Percentiles rank a stretch among this genome's conserved stretches.
Evolutionary conservation across 64 coral and sea anemone genomes (phyloP).

Genomic region (Porites australiensis): DNA sequence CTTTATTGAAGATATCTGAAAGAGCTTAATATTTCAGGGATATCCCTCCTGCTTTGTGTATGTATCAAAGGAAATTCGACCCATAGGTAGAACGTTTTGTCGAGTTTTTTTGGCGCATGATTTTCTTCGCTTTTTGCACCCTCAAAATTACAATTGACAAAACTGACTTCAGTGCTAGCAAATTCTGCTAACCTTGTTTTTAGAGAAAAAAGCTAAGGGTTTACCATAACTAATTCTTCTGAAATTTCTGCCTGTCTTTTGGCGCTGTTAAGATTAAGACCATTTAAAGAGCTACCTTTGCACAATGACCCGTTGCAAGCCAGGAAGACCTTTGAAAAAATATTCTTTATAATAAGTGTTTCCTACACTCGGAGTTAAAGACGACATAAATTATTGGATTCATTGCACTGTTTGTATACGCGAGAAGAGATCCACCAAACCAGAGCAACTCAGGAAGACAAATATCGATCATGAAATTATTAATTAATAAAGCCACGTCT

Average conservation of each 20-base stretch:
- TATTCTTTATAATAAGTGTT: slow-evolving; percentile 2
- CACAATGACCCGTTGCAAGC: neutral
- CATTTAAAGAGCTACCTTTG: neutral
- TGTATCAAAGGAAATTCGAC: too few relatives aligned
- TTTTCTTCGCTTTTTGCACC: neutral
- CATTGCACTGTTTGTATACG: slow-evolving; percentile 66
- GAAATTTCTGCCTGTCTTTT: neutral
- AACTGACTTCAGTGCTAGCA: neutral
- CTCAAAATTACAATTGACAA: neutral
- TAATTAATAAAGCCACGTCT: slow-evolving; percentile 48
- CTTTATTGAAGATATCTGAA: too few relatives aligned
- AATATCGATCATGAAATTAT: slow-evolving; percentile 6
- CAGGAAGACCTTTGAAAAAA: neutral
- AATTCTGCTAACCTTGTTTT: neutral
- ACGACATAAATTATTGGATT: slow-evolving; percentile 59
- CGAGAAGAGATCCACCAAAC: slow-evolving; percentile 52
- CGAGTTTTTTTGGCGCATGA: neutral
- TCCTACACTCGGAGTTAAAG: slow-evolving; percentile 26
- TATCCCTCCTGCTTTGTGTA: too few relatives aligned
- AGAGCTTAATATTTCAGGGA: too few relatives aligned
- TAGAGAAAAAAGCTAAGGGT: neutral
- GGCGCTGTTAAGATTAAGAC: neutral
- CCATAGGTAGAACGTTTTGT: neutral
- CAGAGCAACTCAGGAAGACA: slow-evolving; percentile 26
- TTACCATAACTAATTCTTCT: neutral